These are phyloP conservation scores for Pseudomyrmex cubaensis DNA, from an alignment of 1,140 invertebrate genomes.

Conservation along the genomic window DNA sequence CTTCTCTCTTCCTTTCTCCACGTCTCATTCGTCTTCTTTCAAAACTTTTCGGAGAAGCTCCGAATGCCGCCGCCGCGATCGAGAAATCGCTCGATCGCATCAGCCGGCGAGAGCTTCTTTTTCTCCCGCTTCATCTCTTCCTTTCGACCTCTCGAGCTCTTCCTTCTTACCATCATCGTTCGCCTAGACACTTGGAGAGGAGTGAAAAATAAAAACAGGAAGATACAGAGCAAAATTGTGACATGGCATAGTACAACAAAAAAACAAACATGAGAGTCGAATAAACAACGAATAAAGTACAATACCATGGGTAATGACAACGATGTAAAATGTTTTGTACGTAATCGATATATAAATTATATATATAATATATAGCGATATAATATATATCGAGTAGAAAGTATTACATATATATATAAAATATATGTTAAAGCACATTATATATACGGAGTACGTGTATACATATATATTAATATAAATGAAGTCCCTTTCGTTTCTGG, in stretches of 20 bases:
- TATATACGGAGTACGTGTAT: slow-evolving; percentile 64
- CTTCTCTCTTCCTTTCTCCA: slow-evolving; percentile 62
- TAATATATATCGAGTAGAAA: slow-evolving; percentile 68
- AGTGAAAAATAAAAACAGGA: slow-evolving; percentile 67
- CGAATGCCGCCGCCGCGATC: slow-evolving; percentile 60
- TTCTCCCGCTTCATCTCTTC: slow-evolving; percentile 43
- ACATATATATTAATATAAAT: slow-evolving; percentile 53
- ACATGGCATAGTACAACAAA: slow-evolving; percentile 76
- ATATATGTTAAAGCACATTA: slow-evolving; percentile 69
- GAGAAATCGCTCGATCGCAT: slow-evolving; percentile 82
- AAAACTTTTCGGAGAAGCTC: background rate
- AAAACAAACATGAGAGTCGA: slow-evolving; percentile 74
- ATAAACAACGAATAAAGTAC: slow-evolving; percentile 77
- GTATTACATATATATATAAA: slow-evolving; percentile 68
- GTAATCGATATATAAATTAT: slow-evolving; percentile 64
- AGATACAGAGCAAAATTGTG: slow-evolving; percentile 66
- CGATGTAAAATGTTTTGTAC: slow-evolving; percentile 59
- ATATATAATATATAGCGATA: slow-evolving; percentile 56
- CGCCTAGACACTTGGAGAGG: slow-evolving; percentile 80
- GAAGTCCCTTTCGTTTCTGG: slow-evolving; percentile 47
- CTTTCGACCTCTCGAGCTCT: slow-evolving; percentile 54
- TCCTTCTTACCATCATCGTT: slow-evolving; percentile 45
- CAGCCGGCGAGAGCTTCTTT: slow-evolving; percentile 29
- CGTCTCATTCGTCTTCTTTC: slow-evolving; percentile 1
- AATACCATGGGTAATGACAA: slow-evolving; percentile 76